phyloP scores from a whole-genome alignment of 2,113 vertebrate genomes.

The Propithecus coquereli region DNA sequence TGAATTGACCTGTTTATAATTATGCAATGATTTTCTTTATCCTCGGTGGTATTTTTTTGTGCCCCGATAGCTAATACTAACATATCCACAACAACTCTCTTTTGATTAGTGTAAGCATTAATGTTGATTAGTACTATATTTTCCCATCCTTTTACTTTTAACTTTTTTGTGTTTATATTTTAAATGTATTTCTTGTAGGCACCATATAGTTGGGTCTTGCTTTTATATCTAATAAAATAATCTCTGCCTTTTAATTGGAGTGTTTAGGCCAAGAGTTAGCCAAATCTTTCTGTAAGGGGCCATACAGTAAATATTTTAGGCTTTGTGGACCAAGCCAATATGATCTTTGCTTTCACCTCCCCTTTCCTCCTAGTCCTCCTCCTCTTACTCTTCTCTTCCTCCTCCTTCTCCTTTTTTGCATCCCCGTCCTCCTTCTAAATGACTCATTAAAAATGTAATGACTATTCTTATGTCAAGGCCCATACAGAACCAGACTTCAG shows the following conservation, averaged over 20 bases:
- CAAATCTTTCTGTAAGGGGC: neutral
- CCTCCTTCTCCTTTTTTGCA: neutral
- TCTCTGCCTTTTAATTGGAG: neutral
- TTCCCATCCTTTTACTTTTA: neutral
- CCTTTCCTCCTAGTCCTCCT: neutral
- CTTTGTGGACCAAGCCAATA: neutral
- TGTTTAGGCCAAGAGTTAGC: neutral
- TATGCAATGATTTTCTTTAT: neutral
- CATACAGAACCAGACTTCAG: neutral
- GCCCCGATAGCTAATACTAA: neutral
- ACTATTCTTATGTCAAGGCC: neutral
- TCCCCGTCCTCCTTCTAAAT: neutral
- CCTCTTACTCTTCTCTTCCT: neutral
- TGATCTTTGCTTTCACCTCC: neutral
- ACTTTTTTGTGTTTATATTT: neutral
- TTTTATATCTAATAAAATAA: neutral
- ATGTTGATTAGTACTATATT: neutral
- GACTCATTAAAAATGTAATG: neutral
- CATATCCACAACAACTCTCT: neutral
- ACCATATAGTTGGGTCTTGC: neutral
- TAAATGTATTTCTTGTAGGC: neutral
- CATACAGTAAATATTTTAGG: neutral
- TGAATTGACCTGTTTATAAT: neutral
- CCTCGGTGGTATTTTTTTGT: neutral
- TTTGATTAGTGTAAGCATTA: neutral